Conservation (phyloP, 2,888 invertebrate genomes). For the Zygogramma bicolorata region DNA sequence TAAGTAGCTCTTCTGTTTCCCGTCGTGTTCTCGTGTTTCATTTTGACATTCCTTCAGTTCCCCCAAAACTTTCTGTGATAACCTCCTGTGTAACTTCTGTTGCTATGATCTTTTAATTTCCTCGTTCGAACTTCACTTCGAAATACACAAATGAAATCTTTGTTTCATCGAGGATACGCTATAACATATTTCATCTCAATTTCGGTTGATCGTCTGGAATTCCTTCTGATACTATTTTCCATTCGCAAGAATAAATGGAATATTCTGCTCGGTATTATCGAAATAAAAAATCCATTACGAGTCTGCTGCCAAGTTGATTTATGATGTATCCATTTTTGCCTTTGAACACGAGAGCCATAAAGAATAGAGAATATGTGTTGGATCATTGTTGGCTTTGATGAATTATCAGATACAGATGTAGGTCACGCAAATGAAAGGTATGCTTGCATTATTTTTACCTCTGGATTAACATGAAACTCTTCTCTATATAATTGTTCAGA, state of each 20-base stretch:
- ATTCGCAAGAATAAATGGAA: background rate
- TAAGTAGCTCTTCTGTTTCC: too few species aligned
- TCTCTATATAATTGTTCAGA: too few species aligned
- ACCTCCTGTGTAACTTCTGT: too few species aligned
- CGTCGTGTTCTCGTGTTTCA: too few species aligned
- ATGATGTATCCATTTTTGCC: slow-evolving; percentile 6
- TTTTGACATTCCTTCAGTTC: too few species aligned
- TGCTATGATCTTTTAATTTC: too few species aligned
- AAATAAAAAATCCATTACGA: slow-evolving; percentile 3
- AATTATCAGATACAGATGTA: background rate
- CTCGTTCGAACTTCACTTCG: too few species aligned
- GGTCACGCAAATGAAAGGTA: too few species aligned
- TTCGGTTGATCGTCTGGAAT: background rate
- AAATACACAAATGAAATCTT: background rate
- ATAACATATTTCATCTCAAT: background rate
- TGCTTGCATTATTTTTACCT: too few species aligned
- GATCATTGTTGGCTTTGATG: background rate
- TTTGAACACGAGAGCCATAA: background rate
- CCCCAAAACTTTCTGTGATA: too few species aligned
- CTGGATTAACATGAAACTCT: too few species aligned
- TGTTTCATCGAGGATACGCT: background rate
- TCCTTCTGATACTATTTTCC: background rate
- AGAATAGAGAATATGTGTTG: background rate
- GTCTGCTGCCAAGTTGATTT: slow-evolving; percentile 1
- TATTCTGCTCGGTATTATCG: background rate